Conservation (phyloP, 2,797 vertebrate genomes). For the Cryptoblepharus egeriae region DNA sequence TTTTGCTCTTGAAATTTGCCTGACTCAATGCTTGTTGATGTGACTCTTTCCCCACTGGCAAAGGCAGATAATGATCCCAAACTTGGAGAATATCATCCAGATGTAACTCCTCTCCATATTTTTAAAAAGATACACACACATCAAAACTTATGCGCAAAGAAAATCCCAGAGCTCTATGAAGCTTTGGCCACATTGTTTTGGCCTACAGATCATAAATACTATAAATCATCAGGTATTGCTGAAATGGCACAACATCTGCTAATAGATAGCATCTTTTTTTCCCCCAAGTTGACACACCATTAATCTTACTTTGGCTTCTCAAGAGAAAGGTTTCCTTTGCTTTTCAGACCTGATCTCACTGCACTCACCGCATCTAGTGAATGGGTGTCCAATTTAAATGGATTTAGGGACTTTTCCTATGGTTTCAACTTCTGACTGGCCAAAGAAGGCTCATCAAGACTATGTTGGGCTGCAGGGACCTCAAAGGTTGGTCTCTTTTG, state of each 20-base stretch:
- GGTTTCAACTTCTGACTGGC: too few relatives aligned
- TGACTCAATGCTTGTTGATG: not conserved
- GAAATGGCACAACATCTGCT: not conserved
- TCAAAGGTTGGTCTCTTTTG: too few relatives aligned
- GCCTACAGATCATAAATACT: not conserved
- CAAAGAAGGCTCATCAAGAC: too few relatives aligned
- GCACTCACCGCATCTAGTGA: not conserved
- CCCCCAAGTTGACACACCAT: not conserved
- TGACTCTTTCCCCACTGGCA: conserved; percentile 29
- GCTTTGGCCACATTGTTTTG: not conserved
- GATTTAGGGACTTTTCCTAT: not conserved
- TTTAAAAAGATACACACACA: not conserved
- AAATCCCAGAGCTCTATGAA: not conserved
- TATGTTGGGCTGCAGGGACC: too few relatives aligned
- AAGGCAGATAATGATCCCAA: conserved; percentile 42
- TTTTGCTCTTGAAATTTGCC: conserved; percentile 35
- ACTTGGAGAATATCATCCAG: conserved; percentile 26
- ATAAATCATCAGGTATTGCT: conserved; percentile 13
- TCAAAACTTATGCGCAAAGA: not conserved
- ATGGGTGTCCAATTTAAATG: not conserved
- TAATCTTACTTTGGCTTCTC: conserved; percentile 37
- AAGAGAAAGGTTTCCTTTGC: conserved; percentile 13
- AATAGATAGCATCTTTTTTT: conserved; percentile 9
- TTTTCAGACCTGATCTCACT: not conserved
- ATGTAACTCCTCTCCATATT: not conserved